Conservation (phyloP, 1,140 invertebrate species). For the Hirudo medicinalis region DNA sequence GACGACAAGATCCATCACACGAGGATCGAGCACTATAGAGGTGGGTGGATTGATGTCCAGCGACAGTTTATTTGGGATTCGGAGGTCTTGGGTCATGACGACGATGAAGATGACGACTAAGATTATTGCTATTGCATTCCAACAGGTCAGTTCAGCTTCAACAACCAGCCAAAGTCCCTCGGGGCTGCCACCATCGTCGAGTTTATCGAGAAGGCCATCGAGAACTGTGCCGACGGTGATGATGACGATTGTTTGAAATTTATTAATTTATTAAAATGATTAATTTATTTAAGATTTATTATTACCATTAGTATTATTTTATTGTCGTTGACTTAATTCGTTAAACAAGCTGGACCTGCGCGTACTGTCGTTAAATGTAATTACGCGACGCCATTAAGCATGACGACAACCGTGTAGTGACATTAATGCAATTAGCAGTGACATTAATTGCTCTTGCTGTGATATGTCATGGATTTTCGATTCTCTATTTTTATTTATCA, state of each 20-base stretch:
- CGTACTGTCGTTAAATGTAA: too few species aligned
- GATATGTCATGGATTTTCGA: too few species aligned
- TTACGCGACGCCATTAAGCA: too few species aligned
- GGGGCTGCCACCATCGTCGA: conserved; percentile 81
- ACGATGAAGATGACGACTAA: too few species aligned
- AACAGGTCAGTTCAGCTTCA: conserved; percentile 90
- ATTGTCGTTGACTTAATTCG: not conserved
- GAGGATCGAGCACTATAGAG: conserved; percentile 91
- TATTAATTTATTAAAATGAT: not conserved
- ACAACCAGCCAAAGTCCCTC: conserved; percentile 57
- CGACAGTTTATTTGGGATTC: too few species aligned
- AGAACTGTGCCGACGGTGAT: conserved; percentile 77
- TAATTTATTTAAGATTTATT: not conserved
- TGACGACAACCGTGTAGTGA: too few species aligned
- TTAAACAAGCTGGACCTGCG: too few species aligned
- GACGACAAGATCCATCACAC: conserved; percentile 83
- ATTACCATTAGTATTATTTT: not conserved
- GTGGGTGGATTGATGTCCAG: conserved; percentile 43
- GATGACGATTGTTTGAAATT: not conserved
- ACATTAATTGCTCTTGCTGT: too few species aligned
- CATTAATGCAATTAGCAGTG: too few species aligned
- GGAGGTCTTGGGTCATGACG: too few species aligned
- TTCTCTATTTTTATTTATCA: not conserved
- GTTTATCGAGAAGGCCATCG: conserved; percentile 92
- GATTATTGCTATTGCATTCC: conserved; percentile 24